Conservation (phyloP, 2,888 invertebrate genomes). For the Galeopsomyia nigrocyanea region DNA sequence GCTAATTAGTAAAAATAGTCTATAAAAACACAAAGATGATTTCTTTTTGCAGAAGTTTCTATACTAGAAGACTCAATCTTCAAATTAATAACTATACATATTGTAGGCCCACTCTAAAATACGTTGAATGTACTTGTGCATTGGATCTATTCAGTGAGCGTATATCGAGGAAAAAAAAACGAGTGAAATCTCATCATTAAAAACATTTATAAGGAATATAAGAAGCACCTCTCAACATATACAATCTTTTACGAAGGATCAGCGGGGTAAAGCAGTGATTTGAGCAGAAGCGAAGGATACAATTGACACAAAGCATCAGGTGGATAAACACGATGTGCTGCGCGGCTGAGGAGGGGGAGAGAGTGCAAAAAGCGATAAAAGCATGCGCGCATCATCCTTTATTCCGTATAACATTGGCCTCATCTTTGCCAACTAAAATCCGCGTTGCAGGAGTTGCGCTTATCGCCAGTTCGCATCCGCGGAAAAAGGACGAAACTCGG, state of each 20-base stretch:
- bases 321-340: neutral
- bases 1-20: no score
- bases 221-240: neutral
- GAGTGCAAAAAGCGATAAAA: neutral
- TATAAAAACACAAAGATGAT: no score
- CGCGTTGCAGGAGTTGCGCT: slow-evolving; percentile 1
- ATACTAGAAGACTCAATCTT: no score
- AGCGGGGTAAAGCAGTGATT: neutral
- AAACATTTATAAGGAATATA: no score
- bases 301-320: neutral
- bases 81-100: no score
- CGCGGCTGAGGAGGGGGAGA: no score
- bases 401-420: slow-evolving; percentile 10
- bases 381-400: slow-evolving; percentile 1
- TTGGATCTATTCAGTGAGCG: no score
- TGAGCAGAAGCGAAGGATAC: neutral
- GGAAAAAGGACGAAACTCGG: slow-evolving; percentile 23
- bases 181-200: no score
- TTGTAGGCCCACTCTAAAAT: no score
- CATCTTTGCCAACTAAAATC: slow-evolving; percentile 28
- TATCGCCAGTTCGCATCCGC: slow-evolving; percentile 27
- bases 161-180: no score
- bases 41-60: no score
- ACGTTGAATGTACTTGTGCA: no score
- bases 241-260: slow-evolving; percentile 4